Evolutionary conservation across 2,888 invertebrate genomes (phyloP).

Genomic region (Icerya purchasi): DNA sequence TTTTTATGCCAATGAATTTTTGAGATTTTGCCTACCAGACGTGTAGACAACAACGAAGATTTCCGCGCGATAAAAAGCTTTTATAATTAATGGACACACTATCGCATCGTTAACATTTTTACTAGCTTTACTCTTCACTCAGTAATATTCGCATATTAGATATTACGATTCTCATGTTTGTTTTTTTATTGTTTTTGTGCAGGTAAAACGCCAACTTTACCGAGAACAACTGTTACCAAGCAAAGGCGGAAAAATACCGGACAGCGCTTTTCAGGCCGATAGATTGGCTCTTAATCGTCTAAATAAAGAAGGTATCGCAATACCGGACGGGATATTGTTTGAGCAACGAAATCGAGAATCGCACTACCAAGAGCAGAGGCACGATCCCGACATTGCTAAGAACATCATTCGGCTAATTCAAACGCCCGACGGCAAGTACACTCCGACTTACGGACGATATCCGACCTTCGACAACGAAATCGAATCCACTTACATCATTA

Average conservation of each 20-base stretch:
- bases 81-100: no score
- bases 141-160: no score
- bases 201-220: slow-evolving; percentile 38
- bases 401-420: slow-evolving; percentile 22
- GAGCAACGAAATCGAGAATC: slow-evolving; percentile 26
- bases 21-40: no score
- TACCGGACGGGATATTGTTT: slow-evolving; percentile 35
- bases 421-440: slow-evolving; percentile 31
- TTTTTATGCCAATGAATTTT: no score
- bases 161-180: no score
- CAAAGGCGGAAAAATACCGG: slow-evolving; percentile 39
- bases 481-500: slow-evolving; percentile 37
- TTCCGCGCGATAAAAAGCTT: no score
- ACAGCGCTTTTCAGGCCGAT: slow-evolving; percentile 37
- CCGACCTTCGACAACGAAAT: slow-evolving; percentile 26
- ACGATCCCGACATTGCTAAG: slow-evolving; percentile 19
- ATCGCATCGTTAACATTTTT: no score
- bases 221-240: slow-evolving; percentile 38
- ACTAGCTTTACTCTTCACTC: no score
- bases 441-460: slow-evolving; percentile 23
- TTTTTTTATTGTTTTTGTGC: slow-evolving; percentile 7
- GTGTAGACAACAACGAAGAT: no score
- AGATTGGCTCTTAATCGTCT: slow-evolving; percentile 35
- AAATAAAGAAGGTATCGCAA: slow-evolving; percentile 37
- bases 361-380: slow-evolving; percentile 21